Evolutionary conservation across 2,888 invertebrate species (phyloP), one percentile per base, ranked within the genome.

Genomic region (Nineta flava): DNA sequence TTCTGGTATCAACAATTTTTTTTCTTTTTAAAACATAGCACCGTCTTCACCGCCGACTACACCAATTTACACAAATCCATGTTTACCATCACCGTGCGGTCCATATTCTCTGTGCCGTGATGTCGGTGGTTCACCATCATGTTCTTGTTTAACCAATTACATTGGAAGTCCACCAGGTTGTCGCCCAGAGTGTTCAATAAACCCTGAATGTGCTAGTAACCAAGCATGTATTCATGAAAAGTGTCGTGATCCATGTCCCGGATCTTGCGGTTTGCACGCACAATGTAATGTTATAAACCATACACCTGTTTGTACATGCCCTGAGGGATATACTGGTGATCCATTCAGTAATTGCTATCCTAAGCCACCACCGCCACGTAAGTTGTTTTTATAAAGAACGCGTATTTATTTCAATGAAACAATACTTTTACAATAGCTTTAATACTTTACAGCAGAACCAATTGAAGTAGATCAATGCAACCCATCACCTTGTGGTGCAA

Each of bases 221-320:
- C 79, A 79, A 61, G 86, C 87, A 9, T 90, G 90, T 60, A 77
- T 84, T 55, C 85, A 83, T 60, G 83, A 83, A 64, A 87, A 82
- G 65, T 90, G 90, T 59, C 73, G 73, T 31, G 85, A 90, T 65
- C 87, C 87, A 48, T 87, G 87, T 60, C 79, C 82, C 53, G 87
- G 86, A 52, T 82, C 83, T 19, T 88, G 88, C 60, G 88, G 88
- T 48, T 68, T 77, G 47, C 80, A 80, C 60, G 83, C 87, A 21
- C 76, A 78, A 59, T 90, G 90, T 60, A 74, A 79, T 56, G 87
- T 87, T 10, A 81, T 83, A 52, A 83, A 85, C 61, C 88, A 88
- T 62, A 85, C 83, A 64, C 86, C 87, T 0, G 78, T 87, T 53
- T 88, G 88, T 61, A 83, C 80, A 55, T 90, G 90, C 59, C 76